A percentile compares a stretch with the other conserved stretches of the same genome.
These are phyloP conservation scores for Dicrostonyx torquatus DNA, from an alignment of 2,797 vertebrate genomes.

Conservation along the genomic window DNA sequence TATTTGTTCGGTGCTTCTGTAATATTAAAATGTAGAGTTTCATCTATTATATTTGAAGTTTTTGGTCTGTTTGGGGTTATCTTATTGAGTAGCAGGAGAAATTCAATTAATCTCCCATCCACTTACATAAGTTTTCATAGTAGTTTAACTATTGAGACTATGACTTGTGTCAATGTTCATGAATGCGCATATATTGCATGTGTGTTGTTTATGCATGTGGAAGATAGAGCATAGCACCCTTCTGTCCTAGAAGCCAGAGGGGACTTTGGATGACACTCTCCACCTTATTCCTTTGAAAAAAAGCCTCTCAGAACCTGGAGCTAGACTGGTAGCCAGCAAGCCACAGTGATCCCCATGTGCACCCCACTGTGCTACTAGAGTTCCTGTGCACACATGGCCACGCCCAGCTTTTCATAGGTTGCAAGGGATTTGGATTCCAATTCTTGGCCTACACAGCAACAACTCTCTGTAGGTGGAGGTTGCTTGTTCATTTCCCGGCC, in stretches of 20 bases:
- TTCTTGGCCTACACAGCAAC: background rate
- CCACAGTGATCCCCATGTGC: background rate
- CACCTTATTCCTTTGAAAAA: background rate
- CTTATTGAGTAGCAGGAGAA: background rate
- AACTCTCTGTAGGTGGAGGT: background rate
- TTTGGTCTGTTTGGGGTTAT: background rate
- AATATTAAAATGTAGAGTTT: conserved; percentile 27
- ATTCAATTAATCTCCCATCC: background rate
- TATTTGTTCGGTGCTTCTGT: conserved; percentile 19
- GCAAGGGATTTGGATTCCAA: background rate
- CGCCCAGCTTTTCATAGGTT: background rate
- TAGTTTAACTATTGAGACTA: background rate
- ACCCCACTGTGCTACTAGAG: background rate
- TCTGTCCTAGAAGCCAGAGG: background rate
- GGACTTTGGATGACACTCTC: background rate
- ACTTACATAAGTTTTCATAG: background rate
- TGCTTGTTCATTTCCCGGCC: no score
- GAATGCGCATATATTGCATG: background rate
- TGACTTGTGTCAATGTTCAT: background rate
- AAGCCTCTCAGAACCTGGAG: background rate
- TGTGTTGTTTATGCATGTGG: background rate
- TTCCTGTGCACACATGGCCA: background rate
- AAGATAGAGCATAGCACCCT: background rate
- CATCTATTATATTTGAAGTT: conserved; percentile 20
- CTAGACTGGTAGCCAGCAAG: background rate